Evolutionary conservation across 2,113 vertebrate genomes (phyloP).

Genomic region (Uria aalge): DNA sequence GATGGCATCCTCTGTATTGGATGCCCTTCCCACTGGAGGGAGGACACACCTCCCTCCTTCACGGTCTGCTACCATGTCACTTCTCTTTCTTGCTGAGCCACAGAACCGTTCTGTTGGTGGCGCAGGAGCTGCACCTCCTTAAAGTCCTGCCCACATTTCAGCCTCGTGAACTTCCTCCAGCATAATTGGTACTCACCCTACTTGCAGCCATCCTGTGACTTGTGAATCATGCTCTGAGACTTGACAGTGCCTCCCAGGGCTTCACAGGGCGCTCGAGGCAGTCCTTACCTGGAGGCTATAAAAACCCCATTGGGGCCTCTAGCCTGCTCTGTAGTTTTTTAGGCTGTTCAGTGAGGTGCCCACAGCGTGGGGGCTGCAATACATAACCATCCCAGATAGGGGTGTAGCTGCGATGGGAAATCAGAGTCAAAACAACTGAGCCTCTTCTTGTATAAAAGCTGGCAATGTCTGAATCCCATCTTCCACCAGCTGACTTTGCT

Average conservation of each 20-base stretch:
- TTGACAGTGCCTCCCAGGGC: not conserved
- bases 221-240: not conserved
- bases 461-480: not conserved
- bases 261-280: not conserved
- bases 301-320: not conserved
- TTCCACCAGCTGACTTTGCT: not conserved
- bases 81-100: not conserved
- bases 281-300: not conserved
- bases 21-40: too few species aligned
- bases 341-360: not conserved
- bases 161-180: not conserved
- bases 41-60: not conserved
- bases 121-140: not conserved
- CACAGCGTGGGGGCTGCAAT: not conserved
- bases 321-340: not conserved
- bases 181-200: fast-evolving
- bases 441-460: not conserved
- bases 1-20: not conserved
- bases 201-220: fast-evolving
- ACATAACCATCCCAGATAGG: not conserved
- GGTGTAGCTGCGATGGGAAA: not conserved
- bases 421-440: not conserved
- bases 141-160: not conserved
- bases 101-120: not conserved
- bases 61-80: not conserved